A percentile compares a stretch with the other conserved stretches of the same genome.
These are phyloP conservation scores for Atta colombica DNA, from an alignment of 1,140 invertebrate genomes.

Conservation along the genomic window DNA sequence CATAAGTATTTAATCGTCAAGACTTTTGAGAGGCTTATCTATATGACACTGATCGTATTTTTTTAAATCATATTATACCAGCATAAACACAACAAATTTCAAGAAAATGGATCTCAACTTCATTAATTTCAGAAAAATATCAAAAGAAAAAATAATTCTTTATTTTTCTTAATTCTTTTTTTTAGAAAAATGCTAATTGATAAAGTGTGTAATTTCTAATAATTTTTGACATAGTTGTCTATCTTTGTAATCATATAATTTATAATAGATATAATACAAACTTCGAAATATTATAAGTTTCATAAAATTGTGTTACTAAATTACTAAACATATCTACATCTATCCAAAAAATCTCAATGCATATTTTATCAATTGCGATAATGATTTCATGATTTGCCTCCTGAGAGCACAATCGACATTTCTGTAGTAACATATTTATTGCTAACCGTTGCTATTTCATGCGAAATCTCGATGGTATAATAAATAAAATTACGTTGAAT, in stretches of 20 bases:
- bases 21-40: no score
- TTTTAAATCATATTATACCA: no score
- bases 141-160: no score
- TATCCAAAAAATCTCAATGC: not conserved
- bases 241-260: not conserved
- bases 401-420: conserved; percentile 16
- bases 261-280: not conserved
- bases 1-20: no score
- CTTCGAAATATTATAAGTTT: not conserved
- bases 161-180: no score
- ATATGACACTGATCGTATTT: no score
- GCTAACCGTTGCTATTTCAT: conserved; percentile 20
- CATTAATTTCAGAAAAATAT: no score
- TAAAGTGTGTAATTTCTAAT: no score
- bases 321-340: conserved; percentile 4
- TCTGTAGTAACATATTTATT: conserved; percentile 14
- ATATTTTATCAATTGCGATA: conserved; percentile 1
- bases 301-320: not conserved
- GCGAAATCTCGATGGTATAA: not conserved
- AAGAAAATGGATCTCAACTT: no score
- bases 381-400: conserved; percentile 37
- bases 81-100: no score
- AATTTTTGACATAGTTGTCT: no score
- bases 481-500: conserved; percentile 29
- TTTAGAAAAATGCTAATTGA: no score